These are phyloP conservation scores for Xiphias gladius DNA, from an alignment of 2,113 vertebrate genomes.

Conservation along the genomic window DNA sequence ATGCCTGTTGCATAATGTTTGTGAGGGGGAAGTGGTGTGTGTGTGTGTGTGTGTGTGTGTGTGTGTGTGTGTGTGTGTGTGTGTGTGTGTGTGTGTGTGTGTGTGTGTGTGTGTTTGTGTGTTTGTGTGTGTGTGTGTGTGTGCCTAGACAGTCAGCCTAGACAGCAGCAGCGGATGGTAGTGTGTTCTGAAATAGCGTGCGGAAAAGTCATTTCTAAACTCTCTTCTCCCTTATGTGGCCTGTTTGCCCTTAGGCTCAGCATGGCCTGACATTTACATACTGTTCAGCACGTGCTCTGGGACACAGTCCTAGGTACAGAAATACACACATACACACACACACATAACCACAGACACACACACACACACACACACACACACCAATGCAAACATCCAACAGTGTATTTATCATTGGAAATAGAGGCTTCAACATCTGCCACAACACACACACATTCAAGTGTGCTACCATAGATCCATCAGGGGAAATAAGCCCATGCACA, in stretches of 20 bases:
- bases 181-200: constrained; percentile 52
- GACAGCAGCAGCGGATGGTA: constrained; percentile 12
- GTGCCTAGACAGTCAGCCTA: constrained; percentile 17
- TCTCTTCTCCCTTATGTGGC: constrained; percentile 55
- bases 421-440: constrained; percentile 24
- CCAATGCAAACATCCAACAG: not conserved
- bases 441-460: not conserved
- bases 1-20: constrained; percentile 34
- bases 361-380: constrained; percentile 2
- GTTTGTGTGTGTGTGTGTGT: constrained; percentile 13
- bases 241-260: constrained; percentile 52
- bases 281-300: constrained; percentile 49
- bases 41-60: constrained; percentile 8
- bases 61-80: constrained; percentile 5
- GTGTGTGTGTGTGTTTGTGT: constrained; percentile 2
- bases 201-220: constrained; percentile 62
- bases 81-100: constrained; percentile 10
- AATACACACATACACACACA: constrained; percentile 32
- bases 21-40: not conserved
- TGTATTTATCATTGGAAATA: constrained; percentile 32
- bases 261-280: constrained; percentile 68
- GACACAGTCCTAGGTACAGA: constrained; percentile 36
- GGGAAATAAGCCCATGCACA: constrained; percentile 11
- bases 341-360: constrained; percentile 8
- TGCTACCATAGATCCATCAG: not conserved